Conservation (phyloP, 2,113 vertebrate genomes). For the Baryphthengus martii region DNA sequence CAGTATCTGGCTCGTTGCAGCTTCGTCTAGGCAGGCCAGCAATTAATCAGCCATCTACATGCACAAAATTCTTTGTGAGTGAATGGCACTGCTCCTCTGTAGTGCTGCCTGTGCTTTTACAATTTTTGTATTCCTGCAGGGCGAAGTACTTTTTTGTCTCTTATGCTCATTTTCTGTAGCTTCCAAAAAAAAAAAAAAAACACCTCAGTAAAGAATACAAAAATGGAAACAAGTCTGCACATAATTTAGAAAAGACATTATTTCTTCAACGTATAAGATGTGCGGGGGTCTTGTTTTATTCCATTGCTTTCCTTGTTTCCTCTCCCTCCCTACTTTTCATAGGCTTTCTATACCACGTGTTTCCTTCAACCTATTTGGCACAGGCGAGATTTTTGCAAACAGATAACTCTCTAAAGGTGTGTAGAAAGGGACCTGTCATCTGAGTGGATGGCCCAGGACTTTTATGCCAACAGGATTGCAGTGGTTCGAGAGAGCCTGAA, state of each 20-base stretch:
- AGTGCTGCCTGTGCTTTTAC: slow-evolving; percentile 84
- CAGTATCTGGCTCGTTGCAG: slow-evolving; percentile 88
- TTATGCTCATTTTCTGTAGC: slow-evolving; percentile 77
- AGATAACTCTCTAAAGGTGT: background rate
- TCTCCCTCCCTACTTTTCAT: background rate
- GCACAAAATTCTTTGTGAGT: slow-evolving; percentile 86
- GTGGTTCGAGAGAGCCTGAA: background rate
- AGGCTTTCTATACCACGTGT: slow-evolving; percentile 11
- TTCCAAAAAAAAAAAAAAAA: slow-evolving; percentile 78
- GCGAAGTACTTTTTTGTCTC: slow-evolving; percentile 85
- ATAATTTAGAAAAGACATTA: slow-evolving; percentile 71
- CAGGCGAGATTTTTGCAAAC: background rate
- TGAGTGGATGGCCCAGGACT: background rate
- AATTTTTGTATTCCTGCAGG: slow-evolving; percentile 85
- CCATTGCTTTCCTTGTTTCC: slow-evolving; percentile 46
- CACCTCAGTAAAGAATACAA: slow-evolving; percentile 50
- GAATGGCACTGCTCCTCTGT: slow-evolving; percentile 84
- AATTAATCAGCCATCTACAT: slow-evolving; percentile 91
- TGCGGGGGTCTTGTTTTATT: slow-evolving; percentile 21
- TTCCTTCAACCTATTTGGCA: slow-evolving; percentile 6
- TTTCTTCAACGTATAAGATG: slow-evolving; percentile 52
- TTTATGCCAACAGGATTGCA: background rate
- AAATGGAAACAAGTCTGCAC: slow-evolving; percentile 65
- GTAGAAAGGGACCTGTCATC: background rate
- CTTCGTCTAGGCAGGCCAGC: slow-evolving; percentile 86